Evolutionary conservation across 2,113 vertebrate species (phyloP), one percentile per base, ranked within the genome.

Genomic region (Eidolon helvum): DNA sequence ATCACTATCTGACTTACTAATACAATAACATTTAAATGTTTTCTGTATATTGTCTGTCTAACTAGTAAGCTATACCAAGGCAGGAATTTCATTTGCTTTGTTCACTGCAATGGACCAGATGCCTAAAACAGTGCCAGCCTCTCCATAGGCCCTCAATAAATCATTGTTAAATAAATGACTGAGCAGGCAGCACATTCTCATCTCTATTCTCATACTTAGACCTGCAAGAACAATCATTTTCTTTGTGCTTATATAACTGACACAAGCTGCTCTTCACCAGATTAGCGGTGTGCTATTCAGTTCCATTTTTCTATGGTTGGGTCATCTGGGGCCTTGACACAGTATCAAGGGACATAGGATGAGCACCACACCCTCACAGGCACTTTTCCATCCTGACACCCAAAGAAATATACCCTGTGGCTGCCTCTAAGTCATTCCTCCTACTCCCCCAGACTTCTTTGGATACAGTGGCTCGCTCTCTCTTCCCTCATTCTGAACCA

Each of bases 11-110:
- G 18, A 59, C 26, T 75, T 55, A 84, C 63, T 86, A 88, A 69
- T 33, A n/a, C 53, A 69, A 75, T 24, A 63, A 53, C 57, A 87
- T 59, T 35, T 82, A 48, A 21, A 3, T 53, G 1, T 53, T 86
- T 87, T 87, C 59, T 65, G 33, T 75, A 38, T 69, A 53, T 80
- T 48, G 10, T 68, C 50, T 90, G 26, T 85, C 33, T 94, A 74
- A 48, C 40, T 45, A 80, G 50, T 53, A 86, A 43, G 21, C 65
- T 87, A 79, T 21, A 80, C 10, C 18, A 77, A 26, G 59, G 24
- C 30, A 94, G 57, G 50, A 87, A 84, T 84, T 95, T 92, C 16
- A 53, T 91, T 75, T 50, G 30, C 75, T 95, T 80, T 78, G 22
- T 69, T 78, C 74, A 65, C 38, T 53, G 79, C 40, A 61, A 28